Conservation (phyloP, 2,113 vertebrate species). For the Halcyon malimbica region DNA sequence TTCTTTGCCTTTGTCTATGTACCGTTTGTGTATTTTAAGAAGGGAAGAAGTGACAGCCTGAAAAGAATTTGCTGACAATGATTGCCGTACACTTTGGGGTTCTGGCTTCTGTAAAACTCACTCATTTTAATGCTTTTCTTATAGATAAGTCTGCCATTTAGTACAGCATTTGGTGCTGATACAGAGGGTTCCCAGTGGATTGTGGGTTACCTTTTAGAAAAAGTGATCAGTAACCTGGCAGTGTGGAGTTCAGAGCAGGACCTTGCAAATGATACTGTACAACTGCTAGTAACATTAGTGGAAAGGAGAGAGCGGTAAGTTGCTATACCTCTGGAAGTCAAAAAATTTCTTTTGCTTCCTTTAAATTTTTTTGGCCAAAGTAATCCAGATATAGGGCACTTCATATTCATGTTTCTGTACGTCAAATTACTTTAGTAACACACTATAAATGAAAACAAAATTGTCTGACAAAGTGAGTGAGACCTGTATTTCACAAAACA, state of each 20-base stretch:
- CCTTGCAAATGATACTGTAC: conserved; percentile 95
- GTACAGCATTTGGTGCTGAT: conserved; percentile 94
- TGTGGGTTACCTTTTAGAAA: conserved; percentile 98
- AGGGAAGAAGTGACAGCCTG: conserved; percentile 46
- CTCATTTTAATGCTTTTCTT: conserved; percentile 66
- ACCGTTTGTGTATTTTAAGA: conserved; percentile 23
- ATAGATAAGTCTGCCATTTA: conserved; percentile 95
- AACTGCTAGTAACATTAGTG: conserved; percentile 95
- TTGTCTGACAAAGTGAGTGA: conserved; percentile 6
- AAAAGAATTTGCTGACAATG: conserved; percentile 46
- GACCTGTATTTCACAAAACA: conserved; percentile 17
- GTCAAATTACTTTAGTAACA: not conserved
- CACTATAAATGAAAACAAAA: not conserved
- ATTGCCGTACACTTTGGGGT: conserved; percentile 48
- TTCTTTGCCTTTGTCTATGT: conserved; percentile 36
- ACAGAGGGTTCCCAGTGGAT: conserved; percentile 98
- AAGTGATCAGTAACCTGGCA: conserved; percentile 97
- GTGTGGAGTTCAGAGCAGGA: conserved; percentile 98
- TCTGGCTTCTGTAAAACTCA: conserved; percentile 53
- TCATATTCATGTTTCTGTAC: conserved; percentile 42
- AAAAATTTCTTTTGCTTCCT: conserved; percentile 65
- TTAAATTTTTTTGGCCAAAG: conserved; percentile 54
- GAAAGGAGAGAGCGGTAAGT: conserved; percentile 94
- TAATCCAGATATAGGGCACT: conserved; percentile 15
- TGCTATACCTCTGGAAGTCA: conserved; percentile 59